These are phyloP conservation scores for Oncopodura yosiiana DNA, from an alignment of 1,140 invertebrate species.

Conservation along the genomic window DNA sequence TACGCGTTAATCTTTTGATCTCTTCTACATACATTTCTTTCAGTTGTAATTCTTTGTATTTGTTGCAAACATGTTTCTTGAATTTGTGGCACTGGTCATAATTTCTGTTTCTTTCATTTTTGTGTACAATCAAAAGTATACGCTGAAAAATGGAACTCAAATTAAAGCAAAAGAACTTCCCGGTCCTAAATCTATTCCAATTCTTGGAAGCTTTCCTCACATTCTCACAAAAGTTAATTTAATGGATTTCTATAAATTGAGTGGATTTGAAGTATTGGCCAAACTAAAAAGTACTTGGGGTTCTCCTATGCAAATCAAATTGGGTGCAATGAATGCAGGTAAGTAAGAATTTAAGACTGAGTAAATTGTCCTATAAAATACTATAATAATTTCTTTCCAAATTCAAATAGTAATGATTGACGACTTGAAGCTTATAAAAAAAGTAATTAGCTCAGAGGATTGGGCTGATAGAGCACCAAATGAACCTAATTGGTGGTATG, in stretches of 20 bases:
- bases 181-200: neutral
- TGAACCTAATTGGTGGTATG: conserved; percentile 13
- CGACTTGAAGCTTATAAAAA: conserved; percentile 8
- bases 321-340: neutral
- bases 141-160: too few relatives aligned
- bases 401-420: conserved; percentile 6
- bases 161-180: too few relatives aligned
- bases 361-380: neutral
- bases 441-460: conserved; percentile 21
- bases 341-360: neutral
- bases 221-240: neutral
- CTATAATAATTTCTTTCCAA: neutral
- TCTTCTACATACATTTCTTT: too few relatives aligned
- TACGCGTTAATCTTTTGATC: too few relatives aligned
- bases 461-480: conserved; percentile 15
- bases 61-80: too few relatives aligned
- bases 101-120: too few relatives aligned
- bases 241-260: neutral
- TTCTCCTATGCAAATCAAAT: conserved; percentile 15
- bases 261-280: conserved; percentile 1
- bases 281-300: conserved; percentile 6
- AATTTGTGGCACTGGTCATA: too few relatives aligned
- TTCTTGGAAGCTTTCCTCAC: neutral
- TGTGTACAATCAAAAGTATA: too few relatives aligned
- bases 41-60: too few relatives aligned